Evolutionary conservation across 2,113 vertebrate genomes (phyloP).

Genomic region (Gavia stellata): DNA sequence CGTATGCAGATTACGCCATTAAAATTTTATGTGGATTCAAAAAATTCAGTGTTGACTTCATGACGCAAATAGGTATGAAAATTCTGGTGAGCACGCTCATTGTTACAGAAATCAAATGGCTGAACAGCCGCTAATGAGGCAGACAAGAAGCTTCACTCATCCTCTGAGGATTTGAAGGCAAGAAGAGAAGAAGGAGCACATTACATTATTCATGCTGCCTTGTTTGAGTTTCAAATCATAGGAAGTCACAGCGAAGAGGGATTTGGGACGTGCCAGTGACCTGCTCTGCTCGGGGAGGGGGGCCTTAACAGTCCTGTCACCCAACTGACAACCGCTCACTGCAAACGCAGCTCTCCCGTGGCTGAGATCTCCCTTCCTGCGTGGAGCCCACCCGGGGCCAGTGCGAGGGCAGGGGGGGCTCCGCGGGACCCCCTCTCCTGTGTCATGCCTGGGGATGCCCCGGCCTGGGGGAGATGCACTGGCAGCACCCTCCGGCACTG

Average conservation of each 20-base stretch:
- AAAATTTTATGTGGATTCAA: conserved; percentile 73
- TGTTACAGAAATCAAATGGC: conserved; percentile 85
- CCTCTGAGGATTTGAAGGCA: conserved; percentile 85
- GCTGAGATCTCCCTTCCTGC: not conserved
- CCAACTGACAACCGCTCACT: not conserved
- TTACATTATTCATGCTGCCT: conserved; percentile 83
- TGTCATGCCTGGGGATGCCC: too few relatives aligned
- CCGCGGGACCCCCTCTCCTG: rapidly evolving
- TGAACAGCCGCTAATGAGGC: conserved; percentile 85
- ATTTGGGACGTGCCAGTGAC: conserved; percentile 72
- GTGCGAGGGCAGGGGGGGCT: not conserved
- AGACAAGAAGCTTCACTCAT: conserved; percentile 82
- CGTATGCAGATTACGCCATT: conserved; percentile 68
- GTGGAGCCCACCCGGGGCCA: rapidly evolving
- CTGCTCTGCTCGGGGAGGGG: conserved; percentile 15
- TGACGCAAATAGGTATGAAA: conserved; percentile 76
- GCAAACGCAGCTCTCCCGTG: not conserved
- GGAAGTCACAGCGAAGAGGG: conserved; percentile 21
- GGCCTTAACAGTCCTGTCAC: conserved; percentile 7
- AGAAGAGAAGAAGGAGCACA: conserved; percentile 66
- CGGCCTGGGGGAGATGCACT: not conserved
- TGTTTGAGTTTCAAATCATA: conserved; percentile 74
- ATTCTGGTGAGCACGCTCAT: conserved; percentile 69
- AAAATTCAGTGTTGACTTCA: conserved; percentile 68
- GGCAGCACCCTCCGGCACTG: not conserved